A percentile compares a stretch with the other conserved stretches of the same genome.
phyloP scores from a whole-genome alignment of 2,113 vertebrate species.

The Sminthopsis crassicaudata region DNA sequence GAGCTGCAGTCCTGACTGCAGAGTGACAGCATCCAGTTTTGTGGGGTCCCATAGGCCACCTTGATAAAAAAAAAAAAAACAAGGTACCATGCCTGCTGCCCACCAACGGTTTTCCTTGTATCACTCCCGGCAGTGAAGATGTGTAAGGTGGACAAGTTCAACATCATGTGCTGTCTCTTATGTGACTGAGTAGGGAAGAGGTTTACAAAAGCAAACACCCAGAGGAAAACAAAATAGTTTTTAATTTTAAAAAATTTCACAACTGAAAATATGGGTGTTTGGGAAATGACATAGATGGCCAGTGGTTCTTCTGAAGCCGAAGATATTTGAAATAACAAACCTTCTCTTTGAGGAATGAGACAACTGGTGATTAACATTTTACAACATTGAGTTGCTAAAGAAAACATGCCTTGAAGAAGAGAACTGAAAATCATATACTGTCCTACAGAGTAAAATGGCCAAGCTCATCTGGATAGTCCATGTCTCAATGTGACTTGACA shows the following conservation, averaged over 20 bases:
- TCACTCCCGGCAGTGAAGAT: constrained; percentile 77
- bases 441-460: background rate
- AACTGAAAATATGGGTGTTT: constrained; percentile 58
- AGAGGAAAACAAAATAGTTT: constrained; percentile 14
- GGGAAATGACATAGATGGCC: constrained; percentile 72
- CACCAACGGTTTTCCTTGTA: constrained; percentile 78
- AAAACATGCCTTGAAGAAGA: constrained; percentile 53
- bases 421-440: constrained; percentile 30
- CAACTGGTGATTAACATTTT: constrained; percentile 37
- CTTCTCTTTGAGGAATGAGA: constrained; percentile 63
- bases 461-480: constrained; percentile 31
- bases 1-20: constrained; percentile 82
- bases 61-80: constrained; percentile 55
- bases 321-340: constrained; percentile 68
- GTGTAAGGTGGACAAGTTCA: constrained; percentile 57
- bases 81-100: constrained; percentile 70
- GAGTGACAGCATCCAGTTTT: constrained; percentile 82
- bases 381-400: constrained; percentile 71
- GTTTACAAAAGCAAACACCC: constrained; percentile 71
- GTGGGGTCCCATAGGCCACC: constrained; percentile 72
- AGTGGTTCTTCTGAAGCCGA: constrained; percentile 67
- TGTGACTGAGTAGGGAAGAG: constrained; percentile 78
- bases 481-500: constrained; percentile 58
- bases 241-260: constrained; percentile 50
- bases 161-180: constrained; percentile 59